A percentile compares a stretch with the other conserved stretches of the same genome.
phyloP scores from a whole-genome alignment of 2,113 vertebrate genomes.

The Hippolais icterina region DNA sequence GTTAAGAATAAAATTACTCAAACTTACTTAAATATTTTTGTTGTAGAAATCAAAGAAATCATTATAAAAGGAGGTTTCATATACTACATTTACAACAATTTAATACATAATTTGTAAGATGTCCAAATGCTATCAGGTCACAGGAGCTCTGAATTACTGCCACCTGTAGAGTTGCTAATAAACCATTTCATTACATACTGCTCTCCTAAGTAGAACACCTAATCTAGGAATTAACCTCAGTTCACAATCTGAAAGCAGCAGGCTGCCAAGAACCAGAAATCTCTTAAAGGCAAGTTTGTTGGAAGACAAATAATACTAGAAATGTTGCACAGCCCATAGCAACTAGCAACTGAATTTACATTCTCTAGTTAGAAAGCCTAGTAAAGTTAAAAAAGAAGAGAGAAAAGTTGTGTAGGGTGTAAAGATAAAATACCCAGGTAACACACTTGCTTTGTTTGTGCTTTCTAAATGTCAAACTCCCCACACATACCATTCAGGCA shows the following conservation, averaged over 20 bases:
- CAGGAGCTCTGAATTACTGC: not conserved
- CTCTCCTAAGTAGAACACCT: not conserved
- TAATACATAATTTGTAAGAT: not conserved
- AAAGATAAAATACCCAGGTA: constrained; percentile 52
- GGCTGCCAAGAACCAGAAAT: not conserved
- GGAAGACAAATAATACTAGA: not conserved
- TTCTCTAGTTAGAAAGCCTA: not conserved
- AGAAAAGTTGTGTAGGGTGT: not conserved
- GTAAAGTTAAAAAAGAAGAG: not conserved
- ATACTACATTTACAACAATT: not conserved
- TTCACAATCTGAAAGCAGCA: not conserved
- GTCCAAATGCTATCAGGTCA: not conserved
- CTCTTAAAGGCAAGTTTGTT: not conserved
- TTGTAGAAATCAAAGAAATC: not conserved
- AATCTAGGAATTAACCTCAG: not conserved
- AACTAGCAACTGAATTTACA: not conserved
- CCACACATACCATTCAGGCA: constrained; percentile 20
- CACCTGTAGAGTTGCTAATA: not conserved
- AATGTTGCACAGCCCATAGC: not conserved
- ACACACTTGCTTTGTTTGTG: constrained; percentile 30
- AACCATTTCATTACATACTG: not conserved
- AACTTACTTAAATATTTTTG: not conserved
- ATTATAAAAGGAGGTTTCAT: not conserved
- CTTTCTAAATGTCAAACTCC: constrained; percentile 63
- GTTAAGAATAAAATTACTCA: not conserved